A percentile compares a stretch with the other conserved stretches of the same genome.
phyloP scores from a whole-genome alignment of 1,140 invertebrate genomes.

The Mamestra configurata region DNA sequence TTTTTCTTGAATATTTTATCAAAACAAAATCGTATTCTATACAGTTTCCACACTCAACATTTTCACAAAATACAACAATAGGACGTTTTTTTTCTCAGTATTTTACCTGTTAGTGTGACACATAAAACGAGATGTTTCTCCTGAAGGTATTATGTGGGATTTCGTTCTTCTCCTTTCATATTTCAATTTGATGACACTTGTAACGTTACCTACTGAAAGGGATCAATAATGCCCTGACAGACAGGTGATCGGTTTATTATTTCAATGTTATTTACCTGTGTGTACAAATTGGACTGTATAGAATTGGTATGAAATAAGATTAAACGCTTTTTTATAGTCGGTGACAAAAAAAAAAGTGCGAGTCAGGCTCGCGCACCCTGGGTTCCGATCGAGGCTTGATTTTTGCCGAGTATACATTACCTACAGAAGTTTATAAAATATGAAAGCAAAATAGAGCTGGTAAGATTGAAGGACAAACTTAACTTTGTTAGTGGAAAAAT shows the following conservation, averaged over 20 bases:
- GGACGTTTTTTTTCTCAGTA: background rate
- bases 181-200: background rate
- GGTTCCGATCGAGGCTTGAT: no score
- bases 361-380: no score
- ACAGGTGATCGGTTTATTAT: background rate
- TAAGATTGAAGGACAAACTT: no score
- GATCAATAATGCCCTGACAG: background rate
- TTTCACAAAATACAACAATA: background rate
- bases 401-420: no score
- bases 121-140: background rate
- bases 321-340: no score
- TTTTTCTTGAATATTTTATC: background rate
- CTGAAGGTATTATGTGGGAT: background rate
- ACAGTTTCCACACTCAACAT: background rate
- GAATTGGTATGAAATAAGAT: no score
- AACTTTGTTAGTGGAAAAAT: no score
- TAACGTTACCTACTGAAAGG: slow-evolving; percentile 1
- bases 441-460: no score
- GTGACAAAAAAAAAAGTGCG: no score
- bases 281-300: background rate
- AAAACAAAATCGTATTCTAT: background rate
- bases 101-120: background rate
- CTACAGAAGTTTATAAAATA: no score
- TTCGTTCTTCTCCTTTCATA: background rate
- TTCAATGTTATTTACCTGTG: background rate